phyloP scores from a whole-genome alignment of 2,113 vertebrate genomes.

The Athene cunicularia region DNA sequence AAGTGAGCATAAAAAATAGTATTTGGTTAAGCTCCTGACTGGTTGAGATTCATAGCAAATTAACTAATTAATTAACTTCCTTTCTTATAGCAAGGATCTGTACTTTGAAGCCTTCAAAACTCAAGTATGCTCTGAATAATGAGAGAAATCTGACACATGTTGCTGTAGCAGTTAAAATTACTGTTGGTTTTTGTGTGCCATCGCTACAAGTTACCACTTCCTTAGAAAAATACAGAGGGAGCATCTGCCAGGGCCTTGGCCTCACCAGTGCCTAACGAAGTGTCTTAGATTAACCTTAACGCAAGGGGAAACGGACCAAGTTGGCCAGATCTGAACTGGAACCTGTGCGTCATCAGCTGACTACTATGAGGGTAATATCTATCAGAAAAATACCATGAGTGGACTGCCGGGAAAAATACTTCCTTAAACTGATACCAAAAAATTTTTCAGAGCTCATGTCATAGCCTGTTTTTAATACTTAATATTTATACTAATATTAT shows the following conservation, averaged over 20 bases:
- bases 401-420: neutral
- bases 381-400: neutral
- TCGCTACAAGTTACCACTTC: neutral
- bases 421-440: neutral
- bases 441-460: neutral
- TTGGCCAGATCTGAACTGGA: neutral
- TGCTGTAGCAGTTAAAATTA: neutral
- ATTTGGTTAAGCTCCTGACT: neutral
- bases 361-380: neutral
- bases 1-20: neutral
- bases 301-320: neutral
- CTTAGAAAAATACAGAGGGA: neutral
- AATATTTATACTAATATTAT: neutral
- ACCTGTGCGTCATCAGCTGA: rapidly evolving
- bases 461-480: neutral
- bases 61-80: neutral
- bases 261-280: neutral
- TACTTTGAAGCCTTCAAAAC: neutral
- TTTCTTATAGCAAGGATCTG: neutral
- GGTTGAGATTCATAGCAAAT: neutral
- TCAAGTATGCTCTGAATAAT: neutral
- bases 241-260: neutral
- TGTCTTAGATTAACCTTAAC: neutral
- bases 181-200: neutral
- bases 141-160: neutral